A percentile compares a stretch with the other conserved stretches of the same genome.
Evolutionary conservation across 2,888 invertebrate genomes (phyloP).

Genomic region (Thereva unica): DNA sequence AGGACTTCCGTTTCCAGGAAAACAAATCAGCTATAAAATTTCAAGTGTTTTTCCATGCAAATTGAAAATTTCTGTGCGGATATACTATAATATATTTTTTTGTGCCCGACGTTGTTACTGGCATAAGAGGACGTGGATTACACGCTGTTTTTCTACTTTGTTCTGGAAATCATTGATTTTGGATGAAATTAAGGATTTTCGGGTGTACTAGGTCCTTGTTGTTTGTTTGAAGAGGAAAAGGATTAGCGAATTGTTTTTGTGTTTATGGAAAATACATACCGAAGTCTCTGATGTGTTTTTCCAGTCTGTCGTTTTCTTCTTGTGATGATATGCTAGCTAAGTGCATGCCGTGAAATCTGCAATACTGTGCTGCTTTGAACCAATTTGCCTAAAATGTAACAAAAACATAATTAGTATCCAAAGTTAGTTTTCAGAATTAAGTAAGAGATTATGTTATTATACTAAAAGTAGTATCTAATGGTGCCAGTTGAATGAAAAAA

Average conservation of each 20-base stretch:
- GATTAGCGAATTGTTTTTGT: not conserved
- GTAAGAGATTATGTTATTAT: no score
- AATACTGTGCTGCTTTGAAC: slow-evolving; percentile 90
- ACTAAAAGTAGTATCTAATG: no score
- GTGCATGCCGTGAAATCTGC: slow-evolving; percentile 92
- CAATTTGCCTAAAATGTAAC: slow-evolving; percentile 77
- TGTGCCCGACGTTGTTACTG: no score
- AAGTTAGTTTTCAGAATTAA: no score
- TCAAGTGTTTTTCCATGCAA: slow-evolving; percentile 21
- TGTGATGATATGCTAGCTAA: slow-evolving; percentile 87
- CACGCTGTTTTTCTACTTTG: not conserved
- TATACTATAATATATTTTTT: not conserved
- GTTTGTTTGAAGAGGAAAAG: not conserved
- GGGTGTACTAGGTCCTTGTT: not conserved
- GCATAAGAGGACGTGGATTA: not conserved
- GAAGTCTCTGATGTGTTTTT: slow-evolving; percentile 87
- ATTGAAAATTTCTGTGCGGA: slow-evolving; percentile 14
- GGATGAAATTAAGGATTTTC: not conserved
- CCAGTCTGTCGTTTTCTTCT: slow-evolving; percentile 87
- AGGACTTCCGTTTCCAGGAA: slow-evolving; percentile 6
- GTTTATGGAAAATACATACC: slow-evolving; percentile 61
- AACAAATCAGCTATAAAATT: slow-evolving; percentile 24
- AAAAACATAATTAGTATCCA: not conserved
- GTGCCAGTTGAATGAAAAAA: no score
- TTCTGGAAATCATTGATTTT: not conserved